Base-by-base conservation (phyloP, 2,113 vertebrate genomes). In the Rutilus rutilus region DNA sequence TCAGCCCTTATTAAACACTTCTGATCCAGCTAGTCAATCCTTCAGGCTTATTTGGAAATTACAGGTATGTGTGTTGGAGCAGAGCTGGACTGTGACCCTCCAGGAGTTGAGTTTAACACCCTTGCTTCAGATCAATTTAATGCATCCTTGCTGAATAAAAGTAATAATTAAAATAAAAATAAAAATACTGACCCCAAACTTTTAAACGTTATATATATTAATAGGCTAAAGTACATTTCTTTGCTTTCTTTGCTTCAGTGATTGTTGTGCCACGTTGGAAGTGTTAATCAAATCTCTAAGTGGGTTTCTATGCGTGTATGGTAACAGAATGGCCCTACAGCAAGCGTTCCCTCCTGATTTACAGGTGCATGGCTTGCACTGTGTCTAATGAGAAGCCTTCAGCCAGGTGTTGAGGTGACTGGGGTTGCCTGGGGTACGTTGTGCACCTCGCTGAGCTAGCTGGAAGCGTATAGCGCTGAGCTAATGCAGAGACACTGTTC, bases 381-480 rank as follows among this genome's bases (percentile, higher is more conserved):
- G 57, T 11, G 42, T 33, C 17, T 86, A 69, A 84, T 79, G 67
- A 86, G 85, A 81, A 80, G 80, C 39, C 76, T 83, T 33, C 65
- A 84, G 19, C 65, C 64, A 86, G 75, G 81, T 88, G 84, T 86
- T 78, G 85, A 86, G 75, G 74, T 79, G 84, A n/a, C 64, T 64
- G 65, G 36, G 80, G 85, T 84, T 86, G 82, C 27, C 47, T 73
- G 67, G 33, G 80, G 69, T 74, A 86, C 47, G 10, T 73, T 77
- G 67, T 52, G 64, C 7, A 23, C n/a, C 78, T 74, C 75, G 60
- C 83, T 69, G 76, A 84, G 79, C 45, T 15, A 23, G 64, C 62
- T 76, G 54, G 45, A 77, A 50, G 25, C 30, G 5, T 23, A 65
- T 60, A 30, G 27, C 30, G 12, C n/a, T 74, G 64, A 71, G 78